A percentile compares a stretch with the other conserved stretches of the same genome.
Conservation (phyloP, 1,140 invertebrate genomes). For the Drosophila melanogaster region Release_6_plus_ISO1_MT NC_004354.4:2576001-2576500, state of each 20-base stretch:
- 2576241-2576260: constrained; percentile 13
- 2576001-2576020: constrained; percentile 74
- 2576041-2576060: constrained; percentile 58
- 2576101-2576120: constrained; percentile 34
- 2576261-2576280: constrained; percentile 11
- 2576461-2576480: constrained; percentile 33
- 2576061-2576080: background rate
- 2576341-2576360: constrained; percentile 71
- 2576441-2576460: constrained; percentile 82
- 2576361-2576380: constrained; percentile 81
- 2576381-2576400: constrained; percentile 84
- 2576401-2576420: constrained; percentile 83
- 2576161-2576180: constrained; percentile 63
- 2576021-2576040: constrained; percentile 47
- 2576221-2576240: constrained; percentile 40
- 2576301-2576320: constrained; percentile 53
- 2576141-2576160: constrained; percentile 55
- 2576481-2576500: constrained; percentile 52
- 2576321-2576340: background rate
- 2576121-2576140: constrained; percentile 55
- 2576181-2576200: constrained; percentile 62
- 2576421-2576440: constrained; percentile 85
- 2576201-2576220: constrained; percentile 43
- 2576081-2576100: background rate
- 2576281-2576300: constrained; percentile 19